Evolutionary conservation across 2,113 vertebrate genomes (phyloP).

Genomic region (Zosterops pallidus): DNA sequence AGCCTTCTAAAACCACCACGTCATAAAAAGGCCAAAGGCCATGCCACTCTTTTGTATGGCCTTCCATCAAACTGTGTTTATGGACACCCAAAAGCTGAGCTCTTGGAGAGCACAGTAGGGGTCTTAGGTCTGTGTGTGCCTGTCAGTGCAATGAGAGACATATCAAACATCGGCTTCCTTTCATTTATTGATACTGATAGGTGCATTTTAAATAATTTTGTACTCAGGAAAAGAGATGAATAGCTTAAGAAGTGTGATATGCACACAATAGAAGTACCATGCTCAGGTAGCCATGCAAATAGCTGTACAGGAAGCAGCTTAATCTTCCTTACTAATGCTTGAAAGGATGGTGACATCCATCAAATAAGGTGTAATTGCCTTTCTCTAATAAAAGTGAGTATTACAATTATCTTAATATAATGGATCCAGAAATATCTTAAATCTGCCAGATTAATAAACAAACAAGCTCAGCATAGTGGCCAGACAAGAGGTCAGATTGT

Average conservation of each 20-base stretch:
- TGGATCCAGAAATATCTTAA: conserved; percentile 18
- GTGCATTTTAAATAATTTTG: conserved; percentile 66
- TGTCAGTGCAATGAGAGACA: conserved; percentile 67
- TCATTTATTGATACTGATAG: conserved; percentile 71
- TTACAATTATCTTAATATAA: conserved; percentile 31
- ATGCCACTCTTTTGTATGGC: conserved; percentile 2
- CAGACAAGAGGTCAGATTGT: conserved; percentile 16
- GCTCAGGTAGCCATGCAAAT: conserved; percentile 31
- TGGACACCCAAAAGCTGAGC: conserved; percentile 39
- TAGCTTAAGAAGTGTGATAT: conserved; percentile 58
- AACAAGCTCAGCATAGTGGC: conserved; percentile 33
- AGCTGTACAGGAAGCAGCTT: conserved; percentile 37
- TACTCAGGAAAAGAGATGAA: conserved; percentile 58
- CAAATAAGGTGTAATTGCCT: conserved; percentile 21
- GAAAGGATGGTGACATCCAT: conserved; percentile 23
- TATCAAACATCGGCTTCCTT: conserved; percentile 70
- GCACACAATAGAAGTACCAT: background rate
- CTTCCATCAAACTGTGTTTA: conserved; percentile 50
- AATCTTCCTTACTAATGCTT: conserved; percentile 27
- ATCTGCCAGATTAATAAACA: conserved; percentile 54
- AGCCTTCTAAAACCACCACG: conserved; percentile 14
- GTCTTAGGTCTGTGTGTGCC: conserved; percentile 35
- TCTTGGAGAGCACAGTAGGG: conserved; percentile 43
- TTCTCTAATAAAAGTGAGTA: conserved; percentile 20
- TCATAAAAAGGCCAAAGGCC: conserved; percentile 51